Conservation (phyloP, 2,888 invertebrate species). For the Epistrophe eligans region DNA sequence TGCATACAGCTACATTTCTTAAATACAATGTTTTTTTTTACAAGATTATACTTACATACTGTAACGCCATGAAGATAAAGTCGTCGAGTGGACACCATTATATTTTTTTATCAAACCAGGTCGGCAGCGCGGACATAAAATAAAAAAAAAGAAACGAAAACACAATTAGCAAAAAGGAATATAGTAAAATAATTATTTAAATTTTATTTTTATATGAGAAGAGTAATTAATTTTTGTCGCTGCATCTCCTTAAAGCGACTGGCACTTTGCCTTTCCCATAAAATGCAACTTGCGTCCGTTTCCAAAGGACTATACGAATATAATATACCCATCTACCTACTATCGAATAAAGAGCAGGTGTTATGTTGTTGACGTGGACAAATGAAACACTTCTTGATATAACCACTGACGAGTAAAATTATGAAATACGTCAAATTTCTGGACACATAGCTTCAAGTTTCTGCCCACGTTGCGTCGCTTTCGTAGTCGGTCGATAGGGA, state of each 20-base stretch:
- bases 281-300: conserved; percentile 16
- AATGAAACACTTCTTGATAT: conserved; percentile 50
- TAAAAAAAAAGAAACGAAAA: conserved; percentile 32
- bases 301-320: neutral
- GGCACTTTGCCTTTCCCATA: conserved; percentile 25
- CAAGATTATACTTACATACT: conserved; percentile 19
- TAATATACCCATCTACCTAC: neutral
- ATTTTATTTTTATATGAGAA: conserved; percentile 44
- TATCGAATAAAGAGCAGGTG: conserved; percentile 63
- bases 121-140: conserved; percentile 61
- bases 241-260: conserved; percentile 54
- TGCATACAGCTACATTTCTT: no score
- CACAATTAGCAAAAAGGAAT: conserved; percentile 35
- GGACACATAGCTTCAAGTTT: conserved; percentile 58
- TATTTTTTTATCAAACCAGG: conserved; percentile 30
- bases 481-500: neutral
- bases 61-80: conserved; percentile 8
- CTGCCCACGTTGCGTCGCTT: conserved; percentile 43
- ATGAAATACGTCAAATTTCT: conserved; percentile 70
- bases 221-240: conserved; percentile 71
- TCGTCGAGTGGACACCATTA: conserved; percentile 21
- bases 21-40: neutral
- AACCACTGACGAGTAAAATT: conserved; percentile 64
- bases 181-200: conserved; percentile 60
- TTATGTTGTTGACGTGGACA: conserved; percentile 50